These are phyloP conservation scores for Vidua macroura DNA, from an alignment of 2,113 vertebrate genomes.

Conservation along the genomic window DNA sequence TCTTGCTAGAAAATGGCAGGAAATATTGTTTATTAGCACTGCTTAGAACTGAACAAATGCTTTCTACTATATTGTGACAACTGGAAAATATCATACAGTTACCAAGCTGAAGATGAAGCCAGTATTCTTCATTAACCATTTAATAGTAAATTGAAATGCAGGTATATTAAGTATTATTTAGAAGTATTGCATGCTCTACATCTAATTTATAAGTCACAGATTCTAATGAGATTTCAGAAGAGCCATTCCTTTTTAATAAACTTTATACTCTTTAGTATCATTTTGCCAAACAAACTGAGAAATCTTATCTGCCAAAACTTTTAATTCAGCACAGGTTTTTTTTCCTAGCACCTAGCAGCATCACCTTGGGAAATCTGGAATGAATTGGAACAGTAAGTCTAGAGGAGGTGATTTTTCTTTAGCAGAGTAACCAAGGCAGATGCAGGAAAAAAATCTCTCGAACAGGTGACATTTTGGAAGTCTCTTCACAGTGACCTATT, in stretches of 20 bases:
- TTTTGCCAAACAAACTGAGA: background rate
- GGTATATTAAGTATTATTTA: background rate
- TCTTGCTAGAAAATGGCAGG: background rate
- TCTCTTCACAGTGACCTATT: background rate
- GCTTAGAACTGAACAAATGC: background rate
- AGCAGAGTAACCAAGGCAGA: background rate
- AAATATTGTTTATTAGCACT: background rate
- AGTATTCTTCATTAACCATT: background rate
- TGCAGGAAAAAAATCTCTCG: background rate
- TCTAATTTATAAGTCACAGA: background rate
- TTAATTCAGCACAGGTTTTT: background rate
- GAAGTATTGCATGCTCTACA: background rate
- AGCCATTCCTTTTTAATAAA: background rate
- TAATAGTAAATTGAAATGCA: background rate
- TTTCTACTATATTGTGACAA: background rate
- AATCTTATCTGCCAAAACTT: background rate
- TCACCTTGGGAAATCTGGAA: background rate
- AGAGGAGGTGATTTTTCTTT: background rate
- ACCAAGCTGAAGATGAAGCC: background rate
- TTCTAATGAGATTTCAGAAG: background rate
- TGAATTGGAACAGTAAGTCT: slow-evolving; percentile 7
- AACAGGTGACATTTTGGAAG: background rate
- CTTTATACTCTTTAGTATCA: background rate
- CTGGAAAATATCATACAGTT: background rate
- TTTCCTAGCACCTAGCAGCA: background rate